Percentiles rank a stretch among this genome's conserved stretches.
Evolutionary conservation across 2,888 invertebrate species (phyloP).

Genomic region (Cyclophora albipunctata): DNA sequence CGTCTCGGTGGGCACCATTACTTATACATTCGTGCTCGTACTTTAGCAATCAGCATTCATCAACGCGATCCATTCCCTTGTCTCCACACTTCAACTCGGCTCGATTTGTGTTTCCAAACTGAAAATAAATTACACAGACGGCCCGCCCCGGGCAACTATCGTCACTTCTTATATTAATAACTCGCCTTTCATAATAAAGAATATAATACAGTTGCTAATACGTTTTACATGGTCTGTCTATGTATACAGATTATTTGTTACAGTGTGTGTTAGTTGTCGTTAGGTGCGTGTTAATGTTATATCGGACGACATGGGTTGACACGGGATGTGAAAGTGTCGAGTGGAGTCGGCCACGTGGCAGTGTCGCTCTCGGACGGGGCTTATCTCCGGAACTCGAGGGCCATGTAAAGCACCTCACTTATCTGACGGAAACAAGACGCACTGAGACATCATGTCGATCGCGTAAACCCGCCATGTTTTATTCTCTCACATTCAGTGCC

Average conservation of each 20-base stretch:
- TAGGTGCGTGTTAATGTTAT: too few relatives aligned
- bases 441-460: conserved; percentile 57
- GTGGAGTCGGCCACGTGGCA: conserved; percentile 39
- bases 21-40: conserved; percentile 70
- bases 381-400: conserved; percentile 60
- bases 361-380: conserved; percentile 43
- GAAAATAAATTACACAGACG: conserved; percentile 48
- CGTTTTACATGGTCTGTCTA: too few relatives aligned
- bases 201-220: not conserved
- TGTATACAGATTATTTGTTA: too few relatives aligned
- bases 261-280: too few relatives aligned
- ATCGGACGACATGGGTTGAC: conserved; percentile 14
- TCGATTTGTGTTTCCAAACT: conserved; percentile 62
- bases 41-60: conserved; percentile 74
- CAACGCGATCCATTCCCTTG: conserved; percentile 63
- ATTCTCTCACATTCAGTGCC: conserved; percentile 66
- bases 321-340: conserved; percentile 33
- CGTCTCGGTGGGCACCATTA: conserved; percentile 63
- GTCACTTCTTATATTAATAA: conserved; percentile 22
- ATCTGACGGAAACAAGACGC: conserved; percentile 44
- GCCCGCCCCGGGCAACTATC: conserved; percentile 3
- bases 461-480: conserved; percentile 72
- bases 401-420: conserved; percentile 58
- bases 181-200: conserved; percentile 14
- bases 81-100: conserved; percentile 47